phyloP scores from a whole-genome alignment of 2,888 invertebrate species.

The Peribatodes rhomboidaria region DNA sequence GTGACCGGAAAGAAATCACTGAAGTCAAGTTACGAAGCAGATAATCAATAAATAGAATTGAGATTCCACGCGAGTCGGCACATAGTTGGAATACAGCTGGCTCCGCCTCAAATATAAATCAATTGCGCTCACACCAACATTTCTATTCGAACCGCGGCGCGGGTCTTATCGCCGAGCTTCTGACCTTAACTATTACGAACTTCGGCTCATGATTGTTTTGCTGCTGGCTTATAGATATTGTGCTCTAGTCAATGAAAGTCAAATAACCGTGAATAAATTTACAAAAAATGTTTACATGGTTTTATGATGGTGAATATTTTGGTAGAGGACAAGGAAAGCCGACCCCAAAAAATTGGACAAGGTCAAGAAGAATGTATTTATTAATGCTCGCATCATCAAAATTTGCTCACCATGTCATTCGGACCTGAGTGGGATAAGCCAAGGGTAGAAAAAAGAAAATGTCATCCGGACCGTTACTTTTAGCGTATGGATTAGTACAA shows the following conservation, averaged over 20 bases:
- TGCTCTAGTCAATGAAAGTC: not conserved
- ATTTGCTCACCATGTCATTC: too few species aligned
- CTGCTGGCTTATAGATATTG: not conserved
- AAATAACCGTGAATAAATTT: too few species aligned
- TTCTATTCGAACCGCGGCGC: slow-evolving; percentile 54
- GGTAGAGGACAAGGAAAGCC: too few species aligned
- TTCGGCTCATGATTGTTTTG: slow-evolving; percentile 10
- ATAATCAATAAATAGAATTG: slow-evolving; percentile 26
- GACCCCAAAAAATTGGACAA: too few species aligned
- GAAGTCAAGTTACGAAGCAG: slow-evolving; percentile 8
- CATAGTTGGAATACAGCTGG: slow-evolving; percentile 20
- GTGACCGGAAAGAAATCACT: not conserved
- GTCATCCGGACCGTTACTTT: too few species aligned
- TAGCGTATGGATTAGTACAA: too few species aligned
- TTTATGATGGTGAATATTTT: too few species aligned
- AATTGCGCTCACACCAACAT: slow-evolving; percentile 57
- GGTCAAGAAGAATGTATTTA: too few species aligned
- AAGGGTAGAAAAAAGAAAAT: too few species aligned
- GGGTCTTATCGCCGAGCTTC: slow-evolving; percentile 12
- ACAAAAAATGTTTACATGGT: too few species aligned
- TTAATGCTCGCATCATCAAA: too few species aligned
- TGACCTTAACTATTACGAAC: slow-evolving; percentile 7
- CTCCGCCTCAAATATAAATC: slow-evolving; percentile 58
- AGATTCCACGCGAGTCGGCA: slow-evolving; percentile 27
- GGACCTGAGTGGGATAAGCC: too few species aligned